Base-by-base conservation (phyloP, 2,888 invertebrate species). In the Stictocephala bisonia region DNA sequence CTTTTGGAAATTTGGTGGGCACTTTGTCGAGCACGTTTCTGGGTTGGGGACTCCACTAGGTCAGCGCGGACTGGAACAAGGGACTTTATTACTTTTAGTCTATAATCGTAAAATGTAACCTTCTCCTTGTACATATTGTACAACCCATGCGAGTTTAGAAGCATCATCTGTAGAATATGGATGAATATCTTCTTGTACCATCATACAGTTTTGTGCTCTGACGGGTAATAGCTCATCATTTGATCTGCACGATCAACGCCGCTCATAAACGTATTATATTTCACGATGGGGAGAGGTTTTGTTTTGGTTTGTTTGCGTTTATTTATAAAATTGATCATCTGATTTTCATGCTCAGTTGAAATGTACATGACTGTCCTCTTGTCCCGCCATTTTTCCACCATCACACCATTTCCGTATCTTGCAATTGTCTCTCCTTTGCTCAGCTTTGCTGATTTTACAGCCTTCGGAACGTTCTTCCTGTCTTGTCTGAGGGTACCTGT, bases 131-230 rank as follows among this genome's bases (percentile, higher is more conserved):
- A 20, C 44, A 18, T 35, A 40, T 9, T 60, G 40, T 60, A 35
- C 6, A 60, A 13, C 13, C n/a, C 2, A n/a, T 13, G 20, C 6
- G 60, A 35, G 40, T 60, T 60, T 3, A 60, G 40, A 7, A 60
- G 27, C 24, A 35, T 60, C 60, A 60, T 60, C 2, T 60, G 60
- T 40, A 60, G 11, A 22, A 60, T 20, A 11, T 60, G 60, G 9
- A 35, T 11, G 11, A 60, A 60, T 31, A 40, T 60, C 22, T 60
- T 29, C 22, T 53, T 53, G n/a, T 53, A 53, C 53, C 53, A 53
- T 6, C 53, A 3, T 2, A 53, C n/a, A 13, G 53, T 53, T 53
- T 53, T 53, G 15, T 53, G 53, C 27, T 53, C 53, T 3, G 4
- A 53, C 2, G 53, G 53, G 53, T 24, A 27, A 27, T 15, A n/a